These are phyloP conservation scores for Turritopsis dohrnii DNA, from an alignment of 30 jellyfish, hydroid and myxozoan species.

Conservation along the genomic window DNA sequence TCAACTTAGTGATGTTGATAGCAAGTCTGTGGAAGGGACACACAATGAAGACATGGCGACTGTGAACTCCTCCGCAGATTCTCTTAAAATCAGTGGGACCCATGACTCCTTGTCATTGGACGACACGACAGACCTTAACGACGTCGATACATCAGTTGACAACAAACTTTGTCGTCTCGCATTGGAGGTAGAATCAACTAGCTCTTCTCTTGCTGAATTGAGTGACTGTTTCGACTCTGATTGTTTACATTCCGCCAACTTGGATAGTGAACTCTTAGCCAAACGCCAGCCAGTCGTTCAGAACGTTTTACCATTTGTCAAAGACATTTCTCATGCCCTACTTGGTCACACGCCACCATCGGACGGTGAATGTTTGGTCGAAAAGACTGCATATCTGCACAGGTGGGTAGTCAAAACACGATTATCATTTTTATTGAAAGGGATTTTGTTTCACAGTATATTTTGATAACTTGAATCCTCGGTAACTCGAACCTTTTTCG, in stretches of 20 bases:
- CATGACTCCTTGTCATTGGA: neutral
- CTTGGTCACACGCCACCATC: conserved; percentile 59
- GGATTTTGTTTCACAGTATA: too few species aligned
- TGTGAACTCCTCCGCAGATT: neutral
- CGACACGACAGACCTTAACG: neutral
- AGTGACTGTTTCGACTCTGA: neutral
- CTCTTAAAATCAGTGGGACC: neutral
- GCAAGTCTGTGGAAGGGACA: neutral
- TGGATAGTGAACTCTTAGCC: neutral
- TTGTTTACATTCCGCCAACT: neutral
- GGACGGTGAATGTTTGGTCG: conserved; percentile 67
- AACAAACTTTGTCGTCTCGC: neutral
- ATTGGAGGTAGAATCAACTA: neutral
- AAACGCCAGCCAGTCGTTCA: neutral
- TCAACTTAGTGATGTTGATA: neutral
- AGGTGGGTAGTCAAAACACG: conserved; percentile 26
- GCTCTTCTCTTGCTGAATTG: neutral
- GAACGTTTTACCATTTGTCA: conserved; percentile 59
- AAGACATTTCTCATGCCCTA: conserved; percentile 41
- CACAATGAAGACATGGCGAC: neutral
- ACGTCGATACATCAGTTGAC: neutral
- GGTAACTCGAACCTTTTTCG: too few species aligned
- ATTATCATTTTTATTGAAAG: neutral
- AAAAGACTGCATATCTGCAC: conserved; percentile 50
- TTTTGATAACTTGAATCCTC: too few species aligned